phyloP scores from a whole-genome alignment of 2,888 invertebrate species.

The Apodemia zela region DNA sequence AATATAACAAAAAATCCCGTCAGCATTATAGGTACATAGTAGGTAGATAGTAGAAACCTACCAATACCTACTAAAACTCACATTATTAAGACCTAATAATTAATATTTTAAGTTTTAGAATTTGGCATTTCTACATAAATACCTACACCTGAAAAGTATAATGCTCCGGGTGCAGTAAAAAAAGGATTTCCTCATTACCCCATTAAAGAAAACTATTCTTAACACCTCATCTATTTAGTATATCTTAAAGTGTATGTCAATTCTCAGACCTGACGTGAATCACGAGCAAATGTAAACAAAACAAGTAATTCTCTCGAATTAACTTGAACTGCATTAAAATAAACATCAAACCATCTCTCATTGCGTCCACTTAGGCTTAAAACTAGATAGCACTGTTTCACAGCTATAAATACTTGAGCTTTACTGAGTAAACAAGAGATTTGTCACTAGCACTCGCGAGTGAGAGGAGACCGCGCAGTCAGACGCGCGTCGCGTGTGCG shows the following conservation, averaged over 20 bases:
- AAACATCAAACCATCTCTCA: conserved; percentile 54
- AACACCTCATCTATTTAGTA: neutral
- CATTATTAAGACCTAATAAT: too few relatives aligned
- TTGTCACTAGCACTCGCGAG: conserved; percentile 52
- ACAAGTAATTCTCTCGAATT: conserved; percentile 37
- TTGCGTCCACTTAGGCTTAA: conserved; percentile 53
- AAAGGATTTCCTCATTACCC: neutral
- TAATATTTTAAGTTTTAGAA: too few relatives aligned
- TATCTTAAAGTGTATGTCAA: conserved; percentile 43
- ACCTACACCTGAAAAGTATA: neutral
- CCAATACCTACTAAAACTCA: too few relatives aligned
- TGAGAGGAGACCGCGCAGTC: conserved; percentile 40
- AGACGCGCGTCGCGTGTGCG: conserved; percentile 57
- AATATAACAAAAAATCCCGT: too few relatives aligned
- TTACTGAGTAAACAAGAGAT: conserved; percentile 65
- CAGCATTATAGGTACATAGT: too few relatives aligned
- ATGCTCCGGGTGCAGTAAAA: neutral
- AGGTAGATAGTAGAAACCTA: too few relatives aligned
- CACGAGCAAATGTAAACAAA: conserved; percentile 62
- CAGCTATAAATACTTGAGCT: conserved; percentile 60
- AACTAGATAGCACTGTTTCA: conserved; percentile 42
- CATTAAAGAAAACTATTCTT: neutral
- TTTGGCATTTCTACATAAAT: too few relatives aligned
- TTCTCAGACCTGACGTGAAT: conserved; percentile 51
- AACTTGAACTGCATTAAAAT: conserved; percentile 56